Conservation (phyloP, 2,888 invertebrate species). For the Andrena haemorrhoa region DNA sequence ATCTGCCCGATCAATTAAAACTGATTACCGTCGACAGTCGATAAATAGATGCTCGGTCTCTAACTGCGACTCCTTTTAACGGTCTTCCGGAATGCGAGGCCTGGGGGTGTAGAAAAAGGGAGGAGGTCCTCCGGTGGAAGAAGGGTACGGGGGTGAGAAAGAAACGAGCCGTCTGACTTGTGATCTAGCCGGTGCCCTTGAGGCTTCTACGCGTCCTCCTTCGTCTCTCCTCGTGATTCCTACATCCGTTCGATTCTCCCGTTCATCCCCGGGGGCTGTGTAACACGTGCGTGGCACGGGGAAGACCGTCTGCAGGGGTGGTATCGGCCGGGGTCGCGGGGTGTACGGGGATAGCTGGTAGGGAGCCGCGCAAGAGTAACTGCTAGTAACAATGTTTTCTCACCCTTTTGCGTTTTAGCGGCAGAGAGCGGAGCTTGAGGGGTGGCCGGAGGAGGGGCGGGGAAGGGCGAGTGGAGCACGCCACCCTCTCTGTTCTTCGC, state of each 20-base stretch:
- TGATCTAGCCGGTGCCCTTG: conserved; percentile 72
- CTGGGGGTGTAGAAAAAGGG: neutral
- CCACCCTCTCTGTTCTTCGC: conserved; percentile 41
- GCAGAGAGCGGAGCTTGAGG: conserved; percentile 47
- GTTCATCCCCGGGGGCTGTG: conserved; percentile 76
- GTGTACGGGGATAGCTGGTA: conserved; percentile 30
- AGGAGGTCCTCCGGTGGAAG: neutral
- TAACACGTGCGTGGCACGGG: conserved; percentile 74
- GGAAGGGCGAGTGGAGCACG: conserved; percentile 32
- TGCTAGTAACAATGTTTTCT: conserved; percentile 83
- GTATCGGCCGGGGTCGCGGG: conserved; percentile 43
- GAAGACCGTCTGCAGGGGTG: conserved; percentile 41
- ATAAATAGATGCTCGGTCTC: conserved; percentile 26
- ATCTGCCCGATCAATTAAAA: conserved; percentile 14
- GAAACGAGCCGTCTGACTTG: conserved; percentile 70
- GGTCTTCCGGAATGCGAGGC: conserved; percentile 25
- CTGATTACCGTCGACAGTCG: conserved; percentile 18
- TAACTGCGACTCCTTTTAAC: conserved; percentile 26
- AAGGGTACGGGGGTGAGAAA: conserved; percentile 42
- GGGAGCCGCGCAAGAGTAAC: conserved; percentile 77
- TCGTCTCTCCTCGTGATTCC: conserved; percentile 56
- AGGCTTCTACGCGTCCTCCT: conserved; percentile 68
- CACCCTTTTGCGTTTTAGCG: conserved; percentile 80
- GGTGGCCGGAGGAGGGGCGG: neutral
- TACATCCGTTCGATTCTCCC: conserved; percentile 70